These are phyloP conservation scores for Stictocephala bisonia DNA, from an alignment of 2,888 invertebrate genomes.

Conservation along the genomic window DNA sequence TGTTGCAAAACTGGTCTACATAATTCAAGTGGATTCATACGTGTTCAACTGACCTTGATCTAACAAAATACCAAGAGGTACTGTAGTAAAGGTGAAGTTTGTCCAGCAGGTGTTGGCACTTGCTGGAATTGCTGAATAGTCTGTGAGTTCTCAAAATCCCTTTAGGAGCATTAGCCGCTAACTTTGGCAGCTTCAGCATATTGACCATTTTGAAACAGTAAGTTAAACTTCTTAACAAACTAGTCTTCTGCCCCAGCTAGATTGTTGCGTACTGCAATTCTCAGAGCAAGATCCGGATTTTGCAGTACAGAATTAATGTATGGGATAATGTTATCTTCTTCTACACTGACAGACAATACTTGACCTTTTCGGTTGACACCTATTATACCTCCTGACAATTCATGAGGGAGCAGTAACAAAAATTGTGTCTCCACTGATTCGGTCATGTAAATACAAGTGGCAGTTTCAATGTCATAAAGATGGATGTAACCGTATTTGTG, in stretches of 20 bases:
- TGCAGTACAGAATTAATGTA: constrained; percentile 96
- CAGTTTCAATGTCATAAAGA: constrained; percentile 75
- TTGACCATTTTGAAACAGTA: constrained; percentile 94
- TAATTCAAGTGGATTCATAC: constrained; percentile 96
- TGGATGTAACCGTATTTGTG: constrained; percentile 79
- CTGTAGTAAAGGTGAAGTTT: constrained; percentile 95
- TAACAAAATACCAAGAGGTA: constrained; percentile 98
- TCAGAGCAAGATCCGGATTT: constrained; percentile 95
- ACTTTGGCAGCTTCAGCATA: constrained; percentile 98
- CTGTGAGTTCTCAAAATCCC: constrained; percentile 96
- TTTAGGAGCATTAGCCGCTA: constrained; percentile 97
- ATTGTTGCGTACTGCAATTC: constrained; percentile 95
- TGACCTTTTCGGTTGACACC: constrained; percentile 65
- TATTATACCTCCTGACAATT: constrained; percentile 73
- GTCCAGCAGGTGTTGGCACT: constrained; percentile 93
- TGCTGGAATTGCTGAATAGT: constrained; percentile 99
- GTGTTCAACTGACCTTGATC: constrained; percentile 99
- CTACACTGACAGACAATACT: constrained; percentile 98
- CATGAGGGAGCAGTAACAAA: constrained; percentile 75
- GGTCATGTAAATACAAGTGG: constrained; percentile 76
- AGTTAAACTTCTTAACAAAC: constrained; percentile 97
- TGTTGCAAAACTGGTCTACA: constrained; percentile 97
- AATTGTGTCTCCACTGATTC: constrained; percentile 76
- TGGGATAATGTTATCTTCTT: constrained; percentile 97
- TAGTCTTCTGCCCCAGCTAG: constrained; percentile 97